Evolutionary conservation across 1,140 invertebrate species (phyloP), one percentile per base, ranked within the genome.

Genomic region (Rhyacophila brunnea): DNA sequence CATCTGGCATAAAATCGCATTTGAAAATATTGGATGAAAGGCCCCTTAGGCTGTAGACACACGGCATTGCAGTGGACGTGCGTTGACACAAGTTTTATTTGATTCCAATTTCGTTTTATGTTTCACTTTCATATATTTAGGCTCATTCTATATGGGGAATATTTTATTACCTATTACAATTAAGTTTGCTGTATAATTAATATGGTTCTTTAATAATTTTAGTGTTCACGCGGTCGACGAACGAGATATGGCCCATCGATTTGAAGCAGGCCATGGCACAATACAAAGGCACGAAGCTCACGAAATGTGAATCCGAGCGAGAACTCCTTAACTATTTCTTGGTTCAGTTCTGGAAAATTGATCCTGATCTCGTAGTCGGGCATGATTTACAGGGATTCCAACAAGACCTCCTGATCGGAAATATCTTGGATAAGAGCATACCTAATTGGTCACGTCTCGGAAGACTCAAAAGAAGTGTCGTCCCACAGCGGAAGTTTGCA

Each of bases 341-440:
- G 47, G 85, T 87, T 0, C 90, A 92, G 70, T 86, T 98, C 58
- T 85, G 88, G 68, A 89, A 89, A 70, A 78, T 92, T 32, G 96
- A 99, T 80, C 92, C 96, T 0, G 97, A 99, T 80, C 73, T 98
- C 9, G 85, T 98, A 44, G 85, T 99, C 5, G 95, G 95, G 1
- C 94, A 97, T 71, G 95, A 98, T 75, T 79, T 94, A 17, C 84
- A 87, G 70, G 89, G 88, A 6, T 95, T 91, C 74, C 92, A 96
- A 70, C 81, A 96, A 50, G 91, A 94, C 68, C 79, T 96, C 5
- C 78, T 98, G 1, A 84, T 95, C n/a, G 88, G 92, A 60, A 87
- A 95, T 64, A 84, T 97, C 34, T 74, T 83, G 14, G 73, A 79
- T n/a, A 67, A 83, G 1, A 85, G 93, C 70, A 87, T 95, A 45